These are phyloP conservation scores for Amazona guildingii DNA, from an alignment of 2,113 vertebrate species.

Conservation along the genomic window DNA sequence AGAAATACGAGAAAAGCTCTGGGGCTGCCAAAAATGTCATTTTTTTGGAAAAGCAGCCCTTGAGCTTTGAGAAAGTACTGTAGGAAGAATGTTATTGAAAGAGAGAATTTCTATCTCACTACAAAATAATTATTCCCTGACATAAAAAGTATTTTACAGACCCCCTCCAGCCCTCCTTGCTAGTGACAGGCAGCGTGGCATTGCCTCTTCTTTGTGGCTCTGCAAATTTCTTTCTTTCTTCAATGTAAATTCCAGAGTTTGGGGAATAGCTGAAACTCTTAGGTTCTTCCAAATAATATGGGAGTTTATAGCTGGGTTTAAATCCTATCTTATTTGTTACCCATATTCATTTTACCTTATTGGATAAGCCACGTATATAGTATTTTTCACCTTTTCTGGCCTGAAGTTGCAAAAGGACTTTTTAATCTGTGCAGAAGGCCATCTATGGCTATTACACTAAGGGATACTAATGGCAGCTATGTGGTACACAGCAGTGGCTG, in stretches of 20 bases:
- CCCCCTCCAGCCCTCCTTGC: background rate
- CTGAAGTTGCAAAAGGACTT: background rate
- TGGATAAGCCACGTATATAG: background rate
- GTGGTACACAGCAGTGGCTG: background rate
- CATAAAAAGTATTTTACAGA: background rate
- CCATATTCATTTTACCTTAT: background rate
- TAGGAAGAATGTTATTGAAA: conserved; percentile 72
- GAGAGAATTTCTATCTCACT: conserved; percentile 72
- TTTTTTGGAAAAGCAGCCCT: conserved; percentile 60
- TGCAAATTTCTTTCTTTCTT: conserved; percentile 32
- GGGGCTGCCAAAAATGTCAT: conserved; percentile 54
- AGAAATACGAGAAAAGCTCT: conserved; percentile 69
- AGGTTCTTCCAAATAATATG: background rate
- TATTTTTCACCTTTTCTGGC: background rate
- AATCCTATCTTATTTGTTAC: background rate
- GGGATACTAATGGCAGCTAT: background rate
- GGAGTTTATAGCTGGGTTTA: background rate
- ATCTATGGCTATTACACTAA: background rate
- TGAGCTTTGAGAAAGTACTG: conserved; percentile 61
- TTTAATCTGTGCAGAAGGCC: background rate
- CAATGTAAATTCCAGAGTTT: background rate
- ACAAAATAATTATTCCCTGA: conserved; percentile 58
- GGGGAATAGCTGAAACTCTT: background rate
- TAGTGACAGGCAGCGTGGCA: background rate
- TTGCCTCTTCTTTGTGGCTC: background rate